Base-by-base conservation (phyloP, 1,140 invertebrate genomes). In the Neodiprion lecontei region DNA sequence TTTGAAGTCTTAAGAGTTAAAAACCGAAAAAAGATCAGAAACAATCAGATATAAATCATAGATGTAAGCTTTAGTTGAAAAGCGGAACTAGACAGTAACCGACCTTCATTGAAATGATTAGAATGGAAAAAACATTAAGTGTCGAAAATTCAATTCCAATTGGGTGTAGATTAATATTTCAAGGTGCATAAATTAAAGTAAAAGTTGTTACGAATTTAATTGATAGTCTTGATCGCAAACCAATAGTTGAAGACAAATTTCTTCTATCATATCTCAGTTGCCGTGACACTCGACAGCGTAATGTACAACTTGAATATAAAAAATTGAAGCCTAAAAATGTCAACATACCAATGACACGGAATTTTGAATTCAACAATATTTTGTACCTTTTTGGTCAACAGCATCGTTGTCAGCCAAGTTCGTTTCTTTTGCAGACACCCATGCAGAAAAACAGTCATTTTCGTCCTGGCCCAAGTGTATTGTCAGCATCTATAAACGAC, bases 391-490 rank as follows among this genome's bases (percentile, higher is more conserved):
- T 84, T 95, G 95, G 89, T 97, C 97, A 79, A 92, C 92, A 78
- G 93, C 94, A 82, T 94, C 92, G 79, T 91, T 91, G 74, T 91
- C 91, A 65, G 92, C 92, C 72, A 99, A 90, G 1, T 96, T 97
- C 50, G 96, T 96, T 84, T 99, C 98, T 86, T 96, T 97, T 1
- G 96, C 95, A 69, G 97, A 98, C 2, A 99, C 96, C 98, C 98
- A 99, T 5, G 98, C 97, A 49, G 97, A 94, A 83, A 99, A 96
- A 86, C 97, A 99, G 84, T 99, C 98, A 1, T 96, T 96, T 89
- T 99, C 98, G 86, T 99, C 98, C 88, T 97, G 95, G 1, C 95
- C 95, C 78, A 99, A 90, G 85, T 99, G 98, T 84, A 99, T 98
- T 8, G 98, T 99, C 76, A 99, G 89, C 94, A 99, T 96, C 95